These are phyloP conservation scores for Ochropleura plecta DNA, from an alignment of 2,888 invertebrate species.

Conservation along the genomic window DNA sequence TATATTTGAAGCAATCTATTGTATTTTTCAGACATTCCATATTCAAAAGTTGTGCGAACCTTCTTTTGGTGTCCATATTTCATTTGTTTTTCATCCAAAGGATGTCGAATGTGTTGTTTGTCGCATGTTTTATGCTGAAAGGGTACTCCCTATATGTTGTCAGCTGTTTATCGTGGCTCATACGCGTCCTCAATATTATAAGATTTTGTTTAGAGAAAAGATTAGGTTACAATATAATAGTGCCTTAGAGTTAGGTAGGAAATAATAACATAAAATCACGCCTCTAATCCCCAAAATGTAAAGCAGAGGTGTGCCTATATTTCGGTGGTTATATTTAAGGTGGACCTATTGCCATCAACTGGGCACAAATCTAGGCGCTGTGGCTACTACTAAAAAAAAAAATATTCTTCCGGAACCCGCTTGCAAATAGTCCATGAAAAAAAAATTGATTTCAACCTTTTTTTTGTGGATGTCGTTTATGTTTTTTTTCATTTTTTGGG, in stretches of 20 bases:
- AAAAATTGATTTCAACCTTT: too few species aligned
- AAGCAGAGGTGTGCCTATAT: too few species aligned
- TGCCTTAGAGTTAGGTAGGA: not conserved
- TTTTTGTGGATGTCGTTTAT: too few species aligned
- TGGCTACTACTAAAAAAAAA: too few species aligned
- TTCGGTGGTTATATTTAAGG: too few species aligned
- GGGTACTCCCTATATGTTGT: conserved; percentile 9
- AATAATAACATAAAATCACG: too few species aligned
- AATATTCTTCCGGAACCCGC: too few species aligned
- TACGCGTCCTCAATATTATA: conserved; percentile 31
- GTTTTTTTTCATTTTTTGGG: too few species aligned
- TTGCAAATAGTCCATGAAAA: too few species aligned
- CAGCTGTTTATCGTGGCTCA: conserved; percentile 38
- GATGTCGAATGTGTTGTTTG: conserved; percentile 15
- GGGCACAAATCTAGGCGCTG: too few species aligned
- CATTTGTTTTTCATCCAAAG: conserved; percentile 24
- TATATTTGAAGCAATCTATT: not conserved
- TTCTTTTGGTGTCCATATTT: conserved; percentile 13
- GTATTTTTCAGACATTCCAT: not conserved
- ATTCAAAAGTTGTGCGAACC: not conserved
- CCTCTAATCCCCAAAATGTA: too few species aligned
- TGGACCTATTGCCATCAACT: too few species aligned
- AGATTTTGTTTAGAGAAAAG: not conserved
- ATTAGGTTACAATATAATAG: conserved; percentile 1
- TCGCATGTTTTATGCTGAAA: conserved; percentile 23